Evolutionary conservation across 2,888 invertebrate species (phyloP), one percentile per base, ranked within the genome.

Genomic region (Spisula subtruncata): DNA sequence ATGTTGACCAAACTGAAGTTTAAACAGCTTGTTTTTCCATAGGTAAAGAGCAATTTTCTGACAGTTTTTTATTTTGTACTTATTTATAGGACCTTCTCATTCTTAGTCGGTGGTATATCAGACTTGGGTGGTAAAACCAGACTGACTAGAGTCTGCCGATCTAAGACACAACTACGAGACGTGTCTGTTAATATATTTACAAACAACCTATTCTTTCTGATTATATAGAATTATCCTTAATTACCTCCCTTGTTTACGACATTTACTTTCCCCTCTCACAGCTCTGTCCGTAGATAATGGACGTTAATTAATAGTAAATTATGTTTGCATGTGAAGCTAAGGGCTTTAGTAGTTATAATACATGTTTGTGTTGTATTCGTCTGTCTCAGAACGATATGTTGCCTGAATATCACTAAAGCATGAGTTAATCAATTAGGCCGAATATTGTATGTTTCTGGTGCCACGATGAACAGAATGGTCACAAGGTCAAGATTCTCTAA

Each of bases 221-320:
- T 89, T 89, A 85, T 51, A 75, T 46, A 51, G 51, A 89, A 85
- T 89, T 86, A 89, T 51, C 60, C 20, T 32, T 81, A 75, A 89
- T 89, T 87, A 89, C n/a, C 81, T 66, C 6, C 41, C 48, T 86
- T 87, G 86, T 89, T 89, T 89, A 86, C 81, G 79, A 46, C 86
- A 89, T 85, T 79, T 81, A 60, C 54, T 35, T 48, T 48, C 71
- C 25, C 2, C 41, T 46, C 83, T 84, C 32, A 48, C 35, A 46
- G 25, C 35, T 20, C 51, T 51, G 41, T 60, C 86, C 75, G 48
- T 14, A 25, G 80, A 29, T 89, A 89, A 89, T 89, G 86, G 83
- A 51, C 81, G 75, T n/a, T 89, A 89, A 89, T 89, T 89, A 81
- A 81, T 32, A 41, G 81, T 60, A 81, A 83, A 86, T 89, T 66